These are phyloP conservation scores for Ischnus inquisitorius DNA, from an alignment of 2,888 invertebrate genomes.

Conservation along the genomic window DNA sequence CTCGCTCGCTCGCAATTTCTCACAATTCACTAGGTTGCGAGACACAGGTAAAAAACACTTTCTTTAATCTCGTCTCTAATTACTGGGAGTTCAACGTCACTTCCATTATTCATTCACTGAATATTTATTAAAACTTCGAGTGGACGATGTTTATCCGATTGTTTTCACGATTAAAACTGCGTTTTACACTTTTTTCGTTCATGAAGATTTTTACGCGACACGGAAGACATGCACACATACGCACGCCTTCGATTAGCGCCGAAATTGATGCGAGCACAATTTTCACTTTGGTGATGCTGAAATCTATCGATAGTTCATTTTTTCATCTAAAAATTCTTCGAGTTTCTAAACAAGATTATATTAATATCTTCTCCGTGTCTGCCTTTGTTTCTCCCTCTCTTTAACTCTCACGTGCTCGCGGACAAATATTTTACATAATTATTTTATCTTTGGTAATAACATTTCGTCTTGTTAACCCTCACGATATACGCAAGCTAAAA, in stretches of 20 bases:
- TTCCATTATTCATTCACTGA: slow-evolving; percentile 21
- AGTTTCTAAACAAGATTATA: slow-evolving; percentile 25
- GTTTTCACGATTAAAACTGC: slow-evolving; percentile 43
- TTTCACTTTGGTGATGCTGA: slow-evolving; percentile 31
- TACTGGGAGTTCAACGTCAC: slow-evolving; percentile 43
- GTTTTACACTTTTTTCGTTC: slow-evolving; percentile 28
- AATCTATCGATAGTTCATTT: slow-evolving; percentile 25
- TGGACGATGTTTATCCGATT: slow-evolving; percentile 28
- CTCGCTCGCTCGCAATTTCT: slow-evolving; percentile 9
- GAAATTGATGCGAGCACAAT: slow-evolving; percentile 34
- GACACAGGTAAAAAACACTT: slow-evolving; percentile 64
- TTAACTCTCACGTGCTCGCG: slow-evolving; percentile 2
- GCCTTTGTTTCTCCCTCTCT: not conserved
- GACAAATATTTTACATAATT: not conserved
- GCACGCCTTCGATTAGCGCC: slow-evolving; percentile 29
- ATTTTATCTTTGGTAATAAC: slow-evolving; percentile 27
- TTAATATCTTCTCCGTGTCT: not conserved
- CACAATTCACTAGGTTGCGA: slow-evolving; percentile 65
- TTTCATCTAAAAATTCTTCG: slow-evolving; percentile 28
- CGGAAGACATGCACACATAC: slow-evolving; percentile 18
- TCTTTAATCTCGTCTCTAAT: slow-evolving; percentile 60
- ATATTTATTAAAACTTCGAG: slow-evolving; percentile 19
- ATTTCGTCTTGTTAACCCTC: slow-evolving; percentile 19
- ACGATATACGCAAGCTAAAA: slow-evolving; percentile 46
- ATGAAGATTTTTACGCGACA: not conserved